Base-by-base conservation (phyloP, 2,113 vertebrate genomes). In the Onychostoma macrolepis region DNA sequence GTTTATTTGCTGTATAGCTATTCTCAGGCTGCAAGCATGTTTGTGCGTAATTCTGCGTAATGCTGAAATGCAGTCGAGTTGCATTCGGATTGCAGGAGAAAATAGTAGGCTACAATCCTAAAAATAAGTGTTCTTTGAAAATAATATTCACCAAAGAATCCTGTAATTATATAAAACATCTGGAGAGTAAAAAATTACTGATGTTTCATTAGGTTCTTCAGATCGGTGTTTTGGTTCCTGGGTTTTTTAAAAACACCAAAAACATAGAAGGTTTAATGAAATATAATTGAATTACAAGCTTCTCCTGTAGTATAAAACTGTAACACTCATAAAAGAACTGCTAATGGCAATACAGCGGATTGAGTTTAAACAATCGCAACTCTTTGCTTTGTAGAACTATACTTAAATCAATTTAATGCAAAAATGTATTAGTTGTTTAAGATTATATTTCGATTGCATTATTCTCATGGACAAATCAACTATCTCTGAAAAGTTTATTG, bases 1-100 rank as follows among this genome's bases (percentile, higher is more conserved):
- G 6, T 21, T 4, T 71, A 24, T 56, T 56, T 58, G 19, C 13
- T 8, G 13, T 2, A 15, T 3, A 36, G 33, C 33, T 36, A 53
- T 41, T 11, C 9, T n/a, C 19, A 38, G 12, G 1, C 33, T 61
- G 15, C 72, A n/a, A n/a, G 53, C n/a, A 1, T 30, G 15, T 15
- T 13, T 50, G 50, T 38, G 77, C 77, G 50, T 53, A 79, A 79
- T 33, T 17, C 11, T 30, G 76, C 76, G 75, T 78, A 53, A 78
- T 38, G 6, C 71, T 24, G 71, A 58, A 58, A 58, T 21, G 3
- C 69, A 2, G 30, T 21, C 13, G 43, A 30, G 15, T 4, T 78
- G 19, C 33, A 77, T 43, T 74, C 19, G 24, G 67, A 38, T 71
- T 38, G 4, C 13, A n/a, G 10, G 61, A 28, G 61, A n/a, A 12